Percentiles rank a stretch among this genome's conserved stretches.
These are phyloP conservation scores for Siniperca obscura DNA, from an alignment of 2,797 vertebrate genomes.

Conservation along the genomic window DNA sequence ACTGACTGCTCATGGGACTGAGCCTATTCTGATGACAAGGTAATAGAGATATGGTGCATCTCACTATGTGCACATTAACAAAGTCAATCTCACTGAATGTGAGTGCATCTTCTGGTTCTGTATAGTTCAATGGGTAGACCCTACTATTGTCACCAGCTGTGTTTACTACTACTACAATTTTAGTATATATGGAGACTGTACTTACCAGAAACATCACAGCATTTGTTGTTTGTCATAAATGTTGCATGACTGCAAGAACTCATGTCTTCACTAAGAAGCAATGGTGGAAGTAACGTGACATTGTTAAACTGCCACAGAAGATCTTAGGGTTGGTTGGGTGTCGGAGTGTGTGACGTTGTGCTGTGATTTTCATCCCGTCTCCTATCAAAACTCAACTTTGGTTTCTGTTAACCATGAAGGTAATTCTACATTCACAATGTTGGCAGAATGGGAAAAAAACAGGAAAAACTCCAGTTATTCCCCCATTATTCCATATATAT, in stretches of 20 bases:
- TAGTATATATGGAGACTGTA: not conserved
- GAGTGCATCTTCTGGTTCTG: constrained; percentile 15
- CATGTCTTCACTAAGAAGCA: not conserved
- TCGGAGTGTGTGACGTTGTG: not conserved
- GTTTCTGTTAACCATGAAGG: not conserved
- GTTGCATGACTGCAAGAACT: not conserved
- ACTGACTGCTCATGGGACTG: constrained; percentile 55
- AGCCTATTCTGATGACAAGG: constrained; percentile 52
- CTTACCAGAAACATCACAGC: not conserved
- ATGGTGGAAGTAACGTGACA: not conserved
- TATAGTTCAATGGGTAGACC: not conserved
- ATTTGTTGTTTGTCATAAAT: not conserved
- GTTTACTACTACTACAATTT: not conserved
- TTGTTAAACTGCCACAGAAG: not conserved
- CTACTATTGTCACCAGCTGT: not conserved
- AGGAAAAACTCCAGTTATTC: not conserved
- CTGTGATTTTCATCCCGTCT: not conserved
- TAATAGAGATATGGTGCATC: constrained; percentile 57
- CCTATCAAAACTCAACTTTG: not conserved
- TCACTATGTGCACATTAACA: constrained; percentile 52
- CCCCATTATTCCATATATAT: not conserved
- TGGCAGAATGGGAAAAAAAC: not conserved
- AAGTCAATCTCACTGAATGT: constrained; percentile 38
- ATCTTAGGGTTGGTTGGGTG: too few relatives aligned
- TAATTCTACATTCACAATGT: not conserved